Evolutionary conservation across 2,888 invertebrate genomes (phyloP).

Genomic region (Liodrosophila aerea): DNA sequence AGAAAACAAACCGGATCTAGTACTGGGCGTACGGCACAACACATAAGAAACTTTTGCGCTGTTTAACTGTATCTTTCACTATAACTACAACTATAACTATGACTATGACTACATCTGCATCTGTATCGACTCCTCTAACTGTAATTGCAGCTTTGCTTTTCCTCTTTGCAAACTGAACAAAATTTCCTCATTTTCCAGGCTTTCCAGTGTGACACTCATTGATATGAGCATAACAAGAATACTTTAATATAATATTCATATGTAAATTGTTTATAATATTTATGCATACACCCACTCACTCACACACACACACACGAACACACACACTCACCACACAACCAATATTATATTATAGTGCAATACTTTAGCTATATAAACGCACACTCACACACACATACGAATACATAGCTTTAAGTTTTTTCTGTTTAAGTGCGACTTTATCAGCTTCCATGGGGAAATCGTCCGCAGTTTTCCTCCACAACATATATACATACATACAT

Average conservation of each 20-base stretch:
- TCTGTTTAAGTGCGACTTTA: slow-evolving; percentile 43
- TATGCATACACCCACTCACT: slow-evolving; percentile 26
- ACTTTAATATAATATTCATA: slow-evolving; percentile 28
- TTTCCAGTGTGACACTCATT: slow-evolving; percentile 29
- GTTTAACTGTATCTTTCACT: slow-evolving; percentile 10
- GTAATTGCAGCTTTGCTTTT: neutral
- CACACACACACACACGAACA: slow-evolving; percentile 3
- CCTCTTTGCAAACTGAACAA: slow-evolving; percentile 11
- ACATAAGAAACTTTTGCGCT: slow-evolving; percentile 5
- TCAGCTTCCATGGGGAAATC: slow-evolving; percentile 33
- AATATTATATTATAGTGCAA: slow-evolving; percentile 62
- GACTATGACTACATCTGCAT: slow-evolving; percentile 2
- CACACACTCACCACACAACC: slow-evolving; percentile 4
- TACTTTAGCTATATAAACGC: slow-evolving; percentile 60
- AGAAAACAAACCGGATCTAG: slow-evolving; percentile 6
- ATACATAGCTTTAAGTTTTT: slow-evolving; percentile 64
- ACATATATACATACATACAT: slow-evolving; percentile 7
- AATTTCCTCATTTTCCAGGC: slow-evolving; percentile 24
- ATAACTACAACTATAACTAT: neutral
- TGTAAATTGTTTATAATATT: slow-evolving; percentile 70
- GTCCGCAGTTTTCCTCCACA: slow-evolving; percentile 58
- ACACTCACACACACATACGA: slow-evolving; percentile 29
- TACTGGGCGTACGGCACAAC: slow-evolving; percentile 8
- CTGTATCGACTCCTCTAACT: slow-evolving; percentile 1
- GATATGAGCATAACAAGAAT: slow-evolving; percentile 12